Evolutionary conservation across 2,888 invertebrate species (phyloP).

Genomic region (Xestia c-nigrum): DNA sequence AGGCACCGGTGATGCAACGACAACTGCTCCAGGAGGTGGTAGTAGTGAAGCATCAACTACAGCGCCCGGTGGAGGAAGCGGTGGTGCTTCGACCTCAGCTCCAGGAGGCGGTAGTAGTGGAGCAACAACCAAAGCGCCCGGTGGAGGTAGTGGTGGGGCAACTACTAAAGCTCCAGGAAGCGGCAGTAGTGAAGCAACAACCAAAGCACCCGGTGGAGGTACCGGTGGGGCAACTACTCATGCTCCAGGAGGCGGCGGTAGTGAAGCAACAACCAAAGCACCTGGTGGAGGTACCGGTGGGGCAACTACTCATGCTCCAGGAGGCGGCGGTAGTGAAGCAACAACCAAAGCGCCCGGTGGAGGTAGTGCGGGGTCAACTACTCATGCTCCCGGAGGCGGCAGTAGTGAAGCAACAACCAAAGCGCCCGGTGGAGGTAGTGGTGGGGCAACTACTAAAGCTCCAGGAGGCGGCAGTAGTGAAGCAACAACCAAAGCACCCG

Average conservation of each 20-base stretch:
- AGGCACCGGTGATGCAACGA: too few species aligned
- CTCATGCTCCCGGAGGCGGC: rapidly evolving
- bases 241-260: background rate
- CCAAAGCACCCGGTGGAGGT: background rate
- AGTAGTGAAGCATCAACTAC: background rate
- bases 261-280: background rate
- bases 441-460: too few species aligned
- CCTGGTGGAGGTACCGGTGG: too few species aligned
- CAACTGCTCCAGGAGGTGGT: too few species aligned
- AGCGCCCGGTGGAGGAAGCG: background rate
- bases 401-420: background rate
- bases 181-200: background rate
- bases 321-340: background rate
- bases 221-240: too few species aligned
- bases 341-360: too few species aligned
- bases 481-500: background rate
- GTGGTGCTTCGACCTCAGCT: background rate
- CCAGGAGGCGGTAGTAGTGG: too few species aligned
- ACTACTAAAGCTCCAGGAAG: too few species aligned
- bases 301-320: too few species aligned
- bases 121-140: background rate
- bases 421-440: too few species aligned
- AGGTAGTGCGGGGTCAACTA: background rate
- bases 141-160: too few species aligned
- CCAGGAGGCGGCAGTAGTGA: background rate